Base-by-base conservation (phyloP, 2,797 vertebrate species). In the Siniperca undulata region DNA sequence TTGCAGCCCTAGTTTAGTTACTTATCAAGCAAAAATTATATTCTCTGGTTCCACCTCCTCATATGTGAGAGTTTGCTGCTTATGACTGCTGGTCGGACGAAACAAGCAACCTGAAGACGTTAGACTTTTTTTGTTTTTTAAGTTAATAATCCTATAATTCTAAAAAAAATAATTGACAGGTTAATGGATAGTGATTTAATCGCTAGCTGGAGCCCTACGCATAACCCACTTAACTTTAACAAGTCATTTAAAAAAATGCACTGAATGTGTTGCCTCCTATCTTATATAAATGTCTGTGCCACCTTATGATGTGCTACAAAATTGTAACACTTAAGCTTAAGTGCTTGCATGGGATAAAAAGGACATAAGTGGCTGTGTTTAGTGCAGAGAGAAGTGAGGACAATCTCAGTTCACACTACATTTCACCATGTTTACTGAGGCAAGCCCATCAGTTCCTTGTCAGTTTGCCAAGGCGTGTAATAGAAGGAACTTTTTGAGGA, bases 401-500 rank as follows among this genome's bases (percentile, higher is more conserved):
- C 61, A 56, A n/a, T 62, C 50, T 84, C 52, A 27, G 40, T 16
- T 44, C 30, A 74, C n/a, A 19, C n/a, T 22, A 13, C 40, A 81
- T 86, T 88, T 80, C 78, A 64, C 7, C 76, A 80, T 78, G 61
- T 84, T 85, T 84, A 69, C 80, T 56, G 67, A 84, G 77, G 74
- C 82, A 67, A 79, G 67, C 77, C 74, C 69, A 22, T 71, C 27
- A 50, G 83, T 72, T 83, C 80, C 72, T 81, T 27, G 65, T 80
- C 14, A 9, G 74, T 83, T 77, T 83, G 79, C 72, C 24, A 4
- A 50, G 66, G 7, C 72, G 2, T 27, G 40, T 17, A 84, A 64
- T 40, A 30, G n/a, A 59, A 50, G 67, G 27, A 79, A 77, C 71
- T 24, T 65, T 75, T 59, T 67, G 72, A 90, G 88, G 83, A 92